A percentile compares a stretch with the other conserved stretches of the same genome.
Conservation (phyloP, 2,113 vertebrate species). For the Heteronetta atricapilla region DNA sequence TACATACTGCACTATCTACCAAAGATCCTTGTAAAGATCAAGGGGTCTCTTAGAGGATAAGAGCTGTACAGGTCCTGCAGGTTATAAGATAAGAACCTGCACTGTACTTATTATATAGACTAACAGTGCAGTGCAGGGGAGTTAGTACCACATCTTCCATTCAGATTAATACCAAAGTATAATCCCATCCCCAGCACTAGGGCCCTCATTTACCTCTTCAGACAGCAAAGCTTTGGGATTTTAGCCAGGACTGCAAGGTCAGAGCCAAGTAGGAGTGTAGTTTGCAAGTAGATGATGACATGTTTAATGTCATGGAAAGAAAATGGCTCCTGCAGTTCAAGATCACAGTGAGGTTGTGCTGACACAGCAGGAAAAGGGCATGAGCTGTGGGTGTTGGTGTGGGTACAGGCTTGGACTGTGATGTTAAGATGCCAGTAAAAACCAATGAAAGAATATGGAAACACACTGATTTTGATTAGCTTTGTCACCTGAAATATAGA, state of each 20-base stretch:
- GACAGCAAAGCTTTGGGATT: not conserved
- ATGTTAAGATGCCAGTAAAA: not conserved
- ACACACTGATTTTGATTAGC: not conserved
- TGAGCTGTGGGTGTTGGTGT: not conserved
- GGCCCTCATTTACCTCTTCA: not conserved
- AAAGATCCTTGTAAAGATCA: no score
- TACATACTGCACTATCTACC: not conserved
- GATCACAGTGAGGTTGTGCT: not conserved
- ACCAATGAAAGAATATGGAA: not conserved
- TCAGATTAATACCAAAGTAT: not conserved
- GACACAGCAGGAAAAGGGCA: not conserved
- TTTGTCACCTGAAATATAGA: conserved; percentile 62
- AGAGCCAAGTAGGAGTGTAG: not conserved
- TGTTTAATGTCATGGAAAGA: not conserved
- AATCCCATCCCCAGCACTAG: not conserved
- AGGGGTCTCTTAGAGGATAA: not conserved
- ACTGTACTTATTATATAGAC: not conserved
- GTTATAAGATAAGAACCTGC: not conserved
- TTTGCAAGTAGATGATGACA: not conserved
- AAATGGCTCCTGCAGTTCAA: not conserved
- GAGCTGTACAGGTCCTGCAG: not conserved
- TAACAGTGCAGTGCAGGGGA: not conserved
- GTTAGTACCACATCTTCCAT: not conserved
- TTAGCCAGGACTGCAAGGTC: not conserved
- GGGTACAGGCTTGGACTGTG: not conserved